Evolutionary conservation across 2,797 vertebrate species (phyloP).

Genomic region (Galago senegalensis): DNA sequence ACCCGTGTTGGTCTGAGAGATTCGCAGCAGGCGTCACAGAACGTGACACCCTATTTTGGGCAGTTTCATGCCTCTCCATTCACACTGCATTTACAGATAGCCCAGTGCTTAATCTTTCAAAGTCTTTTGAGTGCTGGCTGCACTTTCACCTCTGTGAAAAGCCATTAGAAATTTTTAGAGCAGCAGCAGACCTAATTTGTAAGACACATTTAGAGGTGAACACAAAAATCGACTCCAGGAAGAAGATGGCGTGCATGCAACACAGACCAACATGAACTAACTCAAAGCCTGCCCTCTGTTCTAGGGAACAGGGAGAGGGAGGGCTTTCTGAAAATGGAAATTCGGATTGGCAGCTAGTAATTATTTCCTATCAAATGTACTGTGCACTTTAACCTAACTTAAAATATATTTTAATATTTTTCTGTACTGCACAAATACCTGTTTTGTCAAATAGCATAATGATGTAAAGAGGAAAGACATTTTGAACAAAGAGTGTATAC

Average conservation of each 20-base stretch:
- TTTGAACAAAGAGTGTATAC: slow-evolving; percentile 86
- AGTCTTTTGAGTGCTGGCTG: background rate
- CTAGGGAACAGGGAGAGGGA: slow-evolving; percentile 49
- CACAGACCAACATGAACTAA: slow-evolving; percentile 68
- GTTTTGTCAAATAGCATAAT: slow-evolving; percentile 89
- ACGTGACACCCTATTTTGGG: rapidly evolving
- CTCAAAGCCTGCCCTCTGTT: slow-evolving; percentile 21
- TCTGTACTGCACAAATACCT: slow-evolving; percentile 88
- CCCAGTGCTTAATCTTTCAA: rapidly evolving
- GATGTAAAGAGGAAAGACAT: slow-evolving; percentile 87
- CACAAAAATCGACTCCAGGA: background rate
- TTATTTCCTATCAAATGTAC: slow-evolving; percentile 88
- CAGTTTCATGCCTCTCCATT: rapidly evolving
- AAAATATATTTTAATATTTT: slow-evolving; percentile 89
- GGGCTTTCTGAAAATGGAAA: background rate
- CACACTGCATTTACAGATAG: rapidly evolving
- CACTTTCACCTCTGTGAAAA: background rate
- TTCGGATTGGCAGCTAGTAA: slow-evolving; percentile 87
- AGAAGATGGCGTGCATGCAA: background rate
- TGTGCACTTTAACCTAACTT: slow-evolving; percentile 93
- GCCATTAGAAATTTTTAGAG: background rate
- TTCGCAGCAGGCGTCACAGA: background rate
- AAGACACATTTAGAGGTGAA: background rate
- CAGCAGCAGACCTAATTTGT: background rate
- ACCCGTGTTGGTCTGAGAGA: background rate